Percentiles rank a stretch among this genome's conserved stretches.
phyloP scores from a whole-genome alignment of 2,797 vertebrate species.

The Petrocephalus schoutedeni region DNA sequence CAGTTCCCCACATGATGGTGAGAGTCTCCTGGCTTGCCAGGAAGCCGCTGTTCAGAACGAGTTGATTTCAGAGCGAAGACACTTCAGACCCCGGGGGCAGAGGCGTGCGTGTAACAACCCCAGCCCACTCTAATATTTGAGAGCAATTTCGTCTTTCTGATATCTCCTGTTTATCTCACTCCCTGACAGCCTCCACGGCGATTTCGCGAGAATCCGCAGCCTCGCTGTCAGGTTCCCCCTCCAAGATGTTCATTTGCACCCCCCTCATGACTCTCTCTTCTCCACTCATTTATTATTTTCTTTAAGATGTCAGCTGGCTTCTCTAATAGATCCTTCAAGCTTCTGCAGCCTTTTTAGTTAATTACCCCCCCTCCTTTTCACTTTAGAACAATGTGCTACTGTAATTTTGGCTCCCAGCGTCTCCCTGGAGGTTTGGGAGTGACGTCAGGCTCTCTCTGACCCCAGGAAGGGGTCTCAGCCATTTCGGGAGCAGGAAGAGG shows the following conservation, averaged over 20 bases:
- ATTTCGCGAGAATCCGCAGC: not conserved
- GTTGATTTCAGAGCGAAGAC: not conserved
- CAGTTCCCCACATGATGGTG: not conserved
- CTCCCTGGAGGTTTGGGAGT: not conserved
- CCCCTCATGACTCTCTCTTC: not conserved
- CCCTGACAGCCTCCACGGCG: not conserved
- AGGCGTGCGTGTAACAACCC: not conserved
- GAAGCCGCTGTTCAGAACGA: not conserved
- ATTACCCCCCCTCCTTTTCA: not conserved
- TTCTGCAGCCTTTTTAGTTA: not conserved
- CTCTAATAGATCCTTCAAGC: not conserved
- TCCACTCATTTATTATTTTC: not conserved
- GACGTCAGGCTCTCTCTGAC: not conserved
- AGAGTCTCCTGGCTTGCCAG: slow-evolving; percentile 3
- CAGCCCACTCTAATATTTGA: slow-evolving; percentile 13
- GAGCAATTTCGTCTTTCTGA: slow-evolving; percentile 16
- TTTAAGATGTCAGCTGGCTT: not conserved
- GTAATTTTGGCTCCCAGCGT: not conserved
- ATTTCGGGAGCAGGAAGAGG: not conserved
- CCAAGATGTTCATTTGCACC: slow-evolving; percentile 7
- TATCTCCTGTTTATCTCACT: slow-evolving; percentile 14
- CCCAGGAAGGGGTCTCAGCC: not conserved
- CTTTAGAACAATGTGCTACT: not conserved
- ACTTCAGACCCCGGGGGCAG: not conserved
- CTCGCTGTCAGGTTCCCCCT: not conserved